Evolutionary conservation across 2,113 vertebrate genomes (phyloP).

Genomic region (Toxotes chatareus): DNA sequence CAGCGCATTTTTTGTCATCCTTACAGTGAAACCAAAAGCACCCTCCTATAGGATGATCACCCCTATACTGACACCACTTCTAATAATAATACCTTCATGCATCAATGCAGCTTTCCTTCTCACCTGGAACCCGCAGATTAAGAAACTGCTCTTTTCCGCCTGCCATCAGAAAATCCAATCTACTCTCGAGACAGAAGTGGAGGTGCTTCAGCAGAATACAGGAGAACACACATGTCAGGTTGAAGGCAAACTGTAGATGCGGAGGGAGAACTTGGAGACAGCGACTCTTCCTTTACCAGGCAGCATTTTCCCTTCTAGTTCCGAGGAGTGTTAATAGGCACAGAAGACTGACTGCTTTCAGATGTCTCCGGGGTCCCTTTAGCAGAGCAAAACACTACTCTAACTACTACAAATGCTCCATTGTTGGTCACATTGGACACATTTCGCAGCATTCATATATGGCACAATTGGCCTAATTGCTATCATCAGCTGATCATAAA

Average conservation of each 20-base stretch:
- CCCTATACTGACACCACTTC: neutral
- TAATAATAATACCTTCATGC: neutral
- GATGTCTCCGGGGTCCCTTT: too few relatives aligned
- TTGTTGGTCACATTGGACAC: too few relatives aligned
- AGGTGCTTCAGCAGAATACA: neutral
- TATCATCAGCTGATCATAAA: too few relatives aligned
- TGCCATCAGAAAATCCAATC: neutral
- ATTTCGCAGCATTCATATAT: too few relatives aligned
- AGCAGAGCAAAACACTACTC: too few relatives aligned
- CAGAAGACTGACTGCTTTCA: too few relatives aligned
- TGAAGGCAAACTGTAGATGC: neutral
- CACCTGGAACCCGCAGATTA: constrained; percentile 5
- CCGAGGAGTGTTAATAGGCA: too few relatives aligned
- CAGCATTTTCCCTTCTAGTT: too few relatives aligned
- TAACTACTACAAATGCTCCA: too few relatives aligned
- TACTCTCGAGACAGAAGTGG: neutral
- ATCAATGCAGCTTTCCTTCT: neutral
- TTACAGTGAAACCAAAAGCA: neutral
- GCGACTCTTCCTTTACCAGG: neutral
- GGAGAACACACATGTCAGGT: neutral
- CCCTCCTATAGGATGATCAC: neutral
- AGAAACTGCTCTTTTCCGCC: neutral
- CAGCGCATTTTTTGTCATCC: neutral
- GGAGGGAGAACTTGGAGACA: neutral
- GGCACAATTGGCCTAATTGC: too few relatives aligned